Conservation (phyloP, 2,113 vertebrate genomes). For the Istiophorus platypterus region DNA sequence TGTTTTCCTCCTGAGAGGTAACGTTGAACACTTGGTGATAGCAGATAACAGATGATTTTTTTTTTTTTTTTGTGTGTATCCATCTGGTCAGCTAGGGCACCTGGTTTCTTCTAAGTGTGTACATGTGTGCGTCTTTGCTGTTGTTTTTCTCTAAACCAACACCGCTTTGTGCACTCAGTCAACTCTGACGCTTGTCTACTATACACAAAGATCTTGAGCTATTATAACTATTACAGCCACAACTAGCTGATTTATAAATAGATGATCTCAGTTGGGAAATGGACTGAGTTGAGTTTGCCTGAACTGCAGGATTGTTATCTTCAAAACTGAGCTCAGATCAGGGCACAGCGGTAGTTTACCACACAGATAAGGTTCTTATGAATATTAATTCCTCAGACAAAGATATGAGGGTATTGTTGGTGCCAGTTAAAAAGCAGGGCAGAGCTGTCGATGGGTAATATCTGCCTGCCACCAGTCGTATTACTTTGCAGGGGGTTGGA, state of each 20-base stretch:
- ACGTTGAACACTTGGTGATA: not conserved
- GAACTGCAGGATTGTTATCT: constrained; percentile 34
- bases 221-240: constrained; percentile 59
- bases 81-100: not conserved
- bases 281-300: constrained; percentile 19
- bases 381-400: constrained; percentile 8
- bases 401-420: not conserved
- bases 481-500: not conserved
- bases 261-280: constrained; percentile 45
- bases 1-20: constrained; percentile 11
- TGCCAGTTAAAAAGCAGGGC: not conserved
- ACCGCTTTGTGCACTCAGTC: constrained; percentile 11
- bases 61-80: no score
- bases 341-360: not conserved
- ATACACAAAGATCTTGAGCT: constrained; percentile 30
- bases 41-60: constrained; percentile 15
- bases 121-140: not conserved
- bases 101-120: constrained; percentile 2
- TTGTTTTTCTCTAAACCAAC: constrained; percentile 4
- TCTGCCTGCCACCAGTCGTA: not conserved
- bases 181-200: constrained; percentile 3
- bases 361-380: not conserved
- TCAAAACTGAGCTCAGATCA: constrained; percentile 23
- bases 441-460: constrained; percentile 11
- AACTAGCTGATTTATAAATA: constrained; percentile 62